Percentiles rank a stretch among this genome's conserved stretches.
Conservation (phyloP, 1,140 invertebrate species). For the Phymorhynchus buccinoides region DNA sequence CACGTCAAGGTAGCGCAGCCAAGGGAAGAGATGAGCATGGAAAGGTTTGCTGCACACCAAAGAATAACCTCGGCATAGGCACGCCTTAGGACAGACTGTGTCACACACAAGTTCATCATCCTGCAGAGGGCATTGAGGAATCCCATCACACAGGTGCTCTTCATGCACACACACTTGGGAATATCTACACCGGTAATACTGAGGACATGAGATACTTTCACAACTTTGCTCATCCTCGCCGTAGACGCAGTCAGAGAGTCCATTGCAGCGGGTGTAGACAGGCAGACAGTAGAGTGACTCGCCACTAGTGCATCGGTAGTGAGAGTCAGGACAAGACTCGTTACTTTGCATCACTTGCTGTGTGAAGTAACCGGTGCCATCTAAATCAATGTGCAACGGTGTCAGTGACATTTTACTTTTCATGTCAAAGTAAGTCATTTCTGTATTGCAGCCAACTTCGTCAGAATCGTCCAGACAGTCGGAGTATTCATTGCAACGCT, state of each 20-base stretch:
- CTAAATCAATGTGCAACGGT: not conserved
- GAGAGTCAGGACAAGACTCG: not conserved
- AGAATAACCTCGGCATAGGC: not conserved
- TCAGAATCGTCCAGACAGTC: not conserved
- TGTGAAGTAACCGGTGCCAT: not conserved
- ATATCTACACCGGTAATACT: not conserved
- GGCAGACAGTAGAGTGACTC: not conserved
- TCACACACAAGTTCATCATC: conserved; percentile 1
- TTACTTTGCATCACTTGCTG: not conserved
- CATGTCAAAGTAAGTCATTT: not conserved
- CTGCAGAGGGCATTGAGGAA: not conserved
- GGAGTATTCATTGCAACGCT: not conserved
- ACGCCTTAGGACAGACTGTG: not conserved
- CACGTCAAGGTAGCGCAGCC: not conserved
- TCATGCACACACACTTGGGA: not conserved
- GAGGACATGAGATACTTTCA: not conserved
- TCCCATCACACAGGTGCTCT: not conserved
- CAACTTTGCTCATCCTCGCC: not conserved
- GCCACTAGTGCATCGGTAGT: not conserved
- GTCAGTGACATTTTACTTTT: not conserved
- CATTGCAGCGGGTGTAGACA: not conserved
- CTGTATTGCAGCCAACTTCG: not conserved
- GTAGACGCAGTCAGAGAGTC: not conserved
- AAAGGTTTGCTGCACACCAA: not conserved
- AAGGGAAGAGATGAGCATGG: not conserved